Evolutionary conservation across 2,888 invertebrate species (phyloP), one percentile per base, ranked within the genome.

Genomic region (Arctia plantaginis): DNA sequence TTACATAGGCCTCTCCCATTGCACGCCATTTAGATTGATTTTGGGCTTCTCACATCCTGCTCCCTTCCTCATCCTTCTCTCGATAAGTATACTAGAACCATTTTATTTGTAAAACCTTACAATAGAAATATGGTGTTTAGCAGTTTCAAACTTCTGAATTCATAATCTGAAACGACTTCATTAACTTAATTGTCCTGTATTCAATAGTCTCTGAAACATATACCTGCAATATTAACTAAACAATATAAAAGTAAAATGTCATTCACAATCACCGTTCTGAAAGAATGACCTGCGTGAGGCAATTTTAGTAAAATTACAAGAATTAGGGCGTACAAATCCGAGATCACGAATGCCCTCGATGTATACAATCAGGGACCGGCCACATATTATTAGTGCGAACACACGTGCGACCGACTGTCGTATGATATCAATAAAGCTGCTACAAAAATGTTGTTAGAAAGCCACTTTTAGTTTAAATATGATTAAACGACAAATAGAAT

Each of bases 321-420:
- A 83, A 81, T 76, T 79, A 75, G 82, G 73, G 78, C 83, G 80
- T 73, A 79, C 75, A 80, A 80, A 83, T 82, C 77, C 71, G 59
- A 77, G 75, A 76, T 77, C 83, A 83, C 83, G 82, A 83, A 51
- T 79, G 77, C 73, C 77, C 78, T 75, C 76, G 66, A 75, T 79
- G 76, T 65, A 69, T 71, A 75, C 82, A 81, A 76, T 81, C 72
- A 78, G 72, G 51, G 69, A 62, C 18, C 62, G 47, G 66, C 59
- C 73, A 75, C 75, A 64, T 78, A 75, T 81, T 73, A 83, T 80
- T 77, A 80, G 76, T 80, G 74, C 65, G 72, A 71, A 47, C 68
- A 77, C 77, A 83, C 80, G 83, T 77, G 78, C 69, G 81, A 76
- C 73, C 70, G 66, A 47, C 69, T 77, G 77, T 73, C 78, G 77